Base-by-base conservation (phyloP, 2,888 invertebrate species). In the Lysandra coridon region DNA sequence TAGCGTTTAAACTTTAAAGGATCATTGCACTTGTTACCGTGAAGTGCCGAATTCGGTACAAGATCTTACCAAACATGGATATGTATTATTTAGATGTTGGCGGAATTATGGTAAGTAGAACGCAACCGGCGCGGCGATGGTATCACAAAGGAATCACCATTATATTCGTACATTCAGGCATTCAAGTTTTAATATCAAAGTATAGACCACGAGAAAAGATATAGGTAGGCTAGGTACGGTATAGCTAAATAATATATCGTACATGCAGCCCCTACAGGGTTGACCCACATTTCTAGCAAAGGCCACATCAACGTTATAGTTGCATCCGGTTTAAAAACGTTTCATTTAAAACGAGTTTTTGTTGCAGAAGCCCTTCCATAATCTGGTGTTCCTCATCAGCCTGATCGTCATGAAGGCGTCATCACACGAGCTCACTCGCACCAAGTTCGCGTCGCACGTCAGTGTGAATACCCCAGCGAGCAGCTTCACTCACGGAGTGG, bases 401-500 rank as follows among this genome's bases (percentile, higher is more conserved):
- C 49, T 79, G 6, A 49, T 17, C 5, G 14, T 79, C 6, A 23
- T 30, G 57, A 74, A 44, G 62, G 40, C 49, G 12, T 60, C 78
- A 10, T 60, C 60, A 10, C 75, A 79, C 40, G 73, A 75, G 17
- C 78, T 73, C 60, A 87, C 89, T 1, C 88, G 89, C 62, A 89
- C 92, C 2, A 89, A 89, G 82, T 95, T 94, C 85, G 85, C 91
- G 0, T 95, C 95, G 3, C 95, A 95, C 82, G 92, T 95, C 69
- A 91, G 88, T 81, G 88, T 95, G 64, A 91, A 89, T 83, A 94
- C 95, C 17, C 95, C 95, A 4, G 87, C 91, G 17, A 85, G 89
- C 30, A 94, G 93, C 83, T 94, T 89, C 86, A 87, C 90, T 33
- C 94, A 95, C 79, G 95, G 95, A 49, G 95, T 95, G 40, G 95